Evolutionary conservation across 2,797 vertebrate species (phyloP).

Genomic region (Fratercula arctica): DNA sequence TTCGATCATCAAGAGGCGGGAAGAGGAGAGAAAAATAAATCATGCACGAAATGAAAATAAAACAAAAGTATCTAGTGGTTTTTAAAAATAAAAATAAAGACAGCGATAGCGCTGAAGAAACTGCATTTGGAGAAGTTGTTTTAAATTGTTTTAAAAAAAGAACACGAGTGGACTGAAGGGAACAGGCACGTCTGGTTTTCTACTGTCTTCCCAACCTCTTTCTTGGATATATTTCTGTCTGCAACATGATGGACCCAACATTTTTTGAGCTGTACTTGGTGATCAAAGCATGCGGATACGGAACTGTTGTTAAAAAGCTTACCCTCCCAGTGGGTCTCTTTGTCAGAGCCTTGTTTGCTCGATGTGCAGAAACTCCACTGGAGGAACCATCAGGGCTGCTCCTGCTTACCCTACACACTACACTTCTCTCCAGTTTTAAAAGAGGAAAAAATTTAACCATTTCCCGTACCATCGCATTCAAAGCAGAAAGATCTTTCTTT

Average conservation of each 20-base stretch:
- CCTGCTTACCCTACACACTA: background rate
- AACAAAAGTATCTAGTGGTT: slow-evolving; percentile 73
- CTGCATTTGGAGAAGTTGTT: background rate
- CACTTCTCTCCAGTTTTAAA: background rate
- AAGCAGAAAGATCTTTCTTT: background rate
- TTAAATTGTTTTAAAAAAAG: background rate
- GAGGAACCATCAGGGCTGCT: background rate
- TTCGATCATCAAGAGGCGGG: slow-evolving; percentile 25
- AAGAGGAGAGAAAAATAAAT: slow-evolving; percentile 17
- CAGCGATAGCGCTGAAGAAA: slow-evolving; percentile 45
- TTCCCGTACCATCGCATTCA: rapidly evolving
- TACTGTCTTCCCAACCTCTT: slow-evolving; percentile 35
- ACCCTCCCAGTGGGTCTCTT: background rate
- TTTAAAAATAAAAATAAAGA: slow-evolving; percentile 20
- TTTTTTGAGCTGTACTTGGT: background rate
- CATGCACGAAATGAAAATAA: background rate
- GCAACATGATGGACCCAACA: background rate
- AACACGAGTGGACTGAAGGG: background rate
- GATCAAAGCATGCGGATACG: rapidly evolving
- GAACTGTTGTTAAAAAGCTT: background rate
- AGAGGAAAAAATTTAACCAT: rapidly evolving
- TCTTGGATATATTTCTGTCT: background rate
- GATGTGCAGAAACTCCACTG: slow-evolving; percentile 35
- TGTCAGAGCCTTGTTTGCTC: slow-evolving; percentile 27
- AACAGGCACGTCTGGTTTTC: background rate